phyloP scores from a whole-genome alignment of 2,888 invertebrate species.

The Clusia tigrina region DNA sequence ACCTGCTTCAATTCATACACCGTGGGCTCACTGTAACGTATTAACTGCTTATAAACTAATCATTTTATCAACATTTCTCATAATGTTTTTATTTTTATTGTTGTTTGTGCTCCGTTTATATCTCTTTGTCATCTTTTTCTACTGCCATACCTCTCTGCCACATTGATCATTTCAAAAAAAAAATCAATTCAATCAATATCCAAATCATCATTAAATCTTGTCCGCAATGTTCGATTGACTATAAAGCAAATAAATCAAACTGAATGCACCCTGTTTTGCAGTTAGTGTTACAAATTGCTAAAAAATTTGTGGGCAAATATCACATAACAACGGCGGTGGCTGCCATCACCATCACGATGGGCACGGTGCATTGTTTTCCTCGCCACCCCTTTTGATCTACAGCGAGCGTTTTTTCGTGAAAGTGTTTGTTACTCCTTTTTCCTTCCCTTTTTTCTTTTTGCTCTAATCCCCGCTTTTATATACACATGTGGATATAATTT shows the following conservation, averaged over 20 bases:
- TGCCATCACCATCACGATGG: not conserved
- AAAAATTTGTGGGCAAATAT: slow-evolving; percentile 51
- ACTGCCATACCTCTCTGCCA: not conserved
- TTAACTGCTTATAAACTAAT: no score
- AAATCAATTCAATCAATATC: slow-evolving; percentile 21
- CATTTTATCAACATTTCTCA: no score
- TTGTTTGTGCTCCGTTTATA: no score
- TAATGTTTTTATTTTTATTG: no score
- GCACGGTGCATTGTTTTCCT: slow-evolving; percentile 30
- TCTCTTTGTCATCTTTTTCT: no score
- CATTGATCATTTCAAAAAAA: not conserved
- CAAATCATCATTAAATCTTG: slow-evolving; percentile 40
- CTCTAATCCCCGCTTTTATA: slow-evolving; percentile 10
- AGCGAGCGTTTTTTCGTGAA: slow-evolving; percentile 19
- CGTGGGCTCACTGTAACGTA: no score
- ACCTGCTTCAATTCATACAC: no score
- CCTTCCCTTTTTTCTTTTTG: not conserved
- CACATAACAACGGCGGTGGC: slow-evolving; percentile 19
- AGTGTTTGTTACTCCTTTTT: slow-evolving; percentile 11
- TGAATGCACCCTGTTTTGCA: not conserved
- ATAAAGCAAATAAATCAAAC: slow-evolving; percentile 40
- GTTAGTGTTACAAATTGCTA: slow-evolving; percentile 48
- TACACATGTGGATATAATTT: no score
- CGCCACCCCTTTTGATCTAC: slow-evolving; percentile 26
- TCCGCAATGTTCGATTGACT: slow-evolving; percentile 35